phyloP scores from a whole-genome alignment of 2,797 vertebrate genomes.

The Gallinago nigripennis region DNA sequence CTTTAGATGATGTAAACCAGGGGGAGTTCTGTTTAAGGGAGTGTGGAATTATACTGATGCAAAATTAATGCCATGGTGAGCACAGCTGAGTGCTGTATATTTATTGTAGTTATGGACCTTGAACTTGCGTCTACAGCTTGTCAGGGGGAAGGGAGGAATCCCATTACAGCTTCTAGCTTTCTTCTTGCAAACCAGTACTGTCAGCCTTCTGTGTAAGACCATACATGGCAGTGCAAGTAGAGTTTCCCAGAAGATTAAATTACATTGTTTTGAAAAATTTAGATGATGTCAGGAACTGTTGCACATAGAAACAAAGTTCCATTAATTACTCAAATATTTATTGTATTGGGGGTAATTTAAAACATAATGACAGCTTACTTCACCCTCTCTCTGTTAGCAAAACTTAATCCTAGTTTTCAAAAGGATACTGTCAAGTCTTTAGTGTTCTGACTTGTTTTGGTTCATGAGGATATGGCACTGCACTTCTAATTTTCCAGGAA shows the following conservation, averaged over 20 bases:
- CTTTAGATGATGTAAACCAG: not conserved
- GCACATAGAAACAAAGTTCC: not conserved
- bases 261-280: constrained; percentile 18
- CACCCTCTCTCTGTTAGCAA: not conserved
- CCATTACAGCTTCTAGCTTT: not conserved
- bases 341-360: not conserved
- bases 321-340: constrained; percentile 5
- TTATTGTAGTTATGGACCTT: not conserved
- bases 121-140: not conserved
- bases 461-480: not conserved
- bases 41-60: not conserved
- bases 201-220: not conserved
- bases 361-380: not conserved
- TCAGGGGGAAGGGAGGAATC: not conserved
- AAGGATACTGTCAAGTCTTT: not conserved
- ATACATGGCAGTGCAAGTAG: not conserved
- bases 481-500: not conserved
- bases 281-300: constrained; percentile 15
- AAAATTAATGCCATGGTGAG: not conserved
- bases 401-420: not conserved
- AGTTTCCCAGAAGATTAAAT: constrained; percentile 31
- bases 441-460: not conserved
- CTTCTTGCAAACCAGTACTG: not conserved
- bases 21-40: not conserved
- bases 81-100: not conserved